Base-by-base conservation (phyloP, 2,113 vertebrate genomes). In the Indicator indicator region DNA sequence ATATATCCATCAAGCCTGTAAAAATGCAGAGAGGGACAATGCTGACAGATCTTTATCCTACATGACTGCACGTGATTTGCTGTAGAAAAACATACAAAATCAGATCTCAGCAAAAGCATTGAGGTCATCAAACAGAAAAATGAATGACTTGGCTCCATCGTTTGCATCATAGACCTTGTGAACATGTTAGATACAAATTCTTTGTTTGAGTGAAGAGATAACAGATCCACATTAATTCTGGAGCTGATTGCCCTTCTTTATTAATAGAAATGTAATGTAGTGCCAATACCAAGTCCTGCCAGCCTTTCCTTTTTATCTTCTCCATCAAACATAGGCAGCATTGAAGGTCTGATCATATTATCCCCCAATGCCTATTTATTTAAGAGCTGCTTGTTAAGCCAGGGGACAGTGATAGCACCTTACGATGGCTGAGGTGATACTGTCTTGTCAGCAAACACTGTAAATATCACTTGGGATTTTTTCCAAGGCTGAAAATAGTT, bases 171-270 rank as follows among this genome's bases (percentile, higher is more conserved):
- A 19, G 62, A 33, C 69, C 19, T 4, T 19, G 32, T 19, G 91
- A 85, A 28, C 21, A 3, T 7, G 2, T 80, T 54, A 75, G 73
- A 78, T 58, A 6, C 0, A 8, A 4, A 3, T 93, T 93, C 42
- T 83, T 80, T 72, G 46, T 88, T 69, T 65, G 56, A 2, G 6
- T 81, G 73, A 84, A 82, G 55, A 93, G 73, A 72, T 90, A 91
- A 83, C 86, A 89, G 69, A 83, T 93, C 76, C 83, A 75, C 83
- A n/a, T 75, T 83, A 81, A 94, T 94, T 96, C 94, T 86, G 62
- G 73, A 69, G 48, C 62, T 54, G 82, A 75, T 93, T 91, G 64
- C 89, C 0, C 3, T 78, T 77, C 84, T 94, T 91, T 94, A 77
- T 91, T 93, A 93, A 90, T 87, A 91, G 90, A 88, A 95, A 65